Evolutionary conservation across 1,140 invertebrate genomes (phyloP).

Genomic region (Stegodyphus mimosarum): DNA sequence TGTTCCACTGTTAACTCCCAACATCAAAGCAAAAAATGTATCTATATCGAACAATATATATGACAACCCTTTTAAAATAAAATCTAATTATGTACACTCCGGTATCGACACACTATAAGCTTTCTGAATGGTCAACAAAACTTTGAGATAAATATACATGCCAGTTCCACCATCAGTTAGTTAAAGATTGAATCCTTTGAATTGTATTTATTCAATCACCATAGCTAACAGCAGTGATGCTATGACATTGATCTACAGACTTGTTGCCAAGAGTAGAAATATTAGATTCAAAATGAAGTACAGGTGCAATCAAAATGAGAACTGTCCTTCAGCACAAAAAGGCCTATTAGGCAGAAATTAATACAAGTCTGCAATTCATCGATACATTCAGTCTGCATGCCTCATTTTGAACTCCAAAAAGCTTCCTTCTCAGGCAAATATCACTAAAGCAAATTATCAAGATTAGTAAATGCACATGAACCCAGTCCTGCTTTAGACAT

Average conservation of each 20-base stretch:
- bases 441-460: conserved; percentile 62
- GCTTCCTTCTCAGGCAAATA: neutral
- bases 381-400: neutral
- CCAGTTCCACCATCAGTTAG: conserved; percentile 16
- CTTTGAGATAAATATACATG: conserved; percentile 45
- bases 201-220: conserved; percentile 36
- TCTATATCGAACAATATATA: conserved; percentile 30
- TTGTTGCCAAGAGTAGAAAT: conserved; percentile 53
- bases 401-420: neutral
- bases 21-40: conserved; percentile 36
- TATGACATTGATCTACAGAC: conserved; percentile 54
- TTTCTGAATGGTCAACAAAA: conserved; percentile 38
- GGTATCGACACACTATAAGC: conserved; percentile 24
- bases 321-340: conserved; percentile 14
- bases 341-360: neutral
- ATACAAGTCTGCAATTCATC: neutral
- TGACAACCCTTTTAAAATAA: conserved; percentile 40
- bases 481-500: conserved; percentile 91
- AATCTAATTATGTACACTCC: conserved; percentile 45
- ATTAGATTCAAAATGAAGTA: conserved; percentile 52
- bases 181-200: conserved; percentile 1
- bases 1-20: neutral
- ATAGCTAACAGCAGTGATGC: conserved; percentile 53
- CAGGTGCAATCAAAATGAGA: conserved; percentile 43
- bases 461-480: conserved; percentile 90